Evolutionary conservation across 2,797 vertebrate genomes (phyloP), one percentile per base, ranked within the genome.

Genomic region (Crenichthys baileyi): DNA sequence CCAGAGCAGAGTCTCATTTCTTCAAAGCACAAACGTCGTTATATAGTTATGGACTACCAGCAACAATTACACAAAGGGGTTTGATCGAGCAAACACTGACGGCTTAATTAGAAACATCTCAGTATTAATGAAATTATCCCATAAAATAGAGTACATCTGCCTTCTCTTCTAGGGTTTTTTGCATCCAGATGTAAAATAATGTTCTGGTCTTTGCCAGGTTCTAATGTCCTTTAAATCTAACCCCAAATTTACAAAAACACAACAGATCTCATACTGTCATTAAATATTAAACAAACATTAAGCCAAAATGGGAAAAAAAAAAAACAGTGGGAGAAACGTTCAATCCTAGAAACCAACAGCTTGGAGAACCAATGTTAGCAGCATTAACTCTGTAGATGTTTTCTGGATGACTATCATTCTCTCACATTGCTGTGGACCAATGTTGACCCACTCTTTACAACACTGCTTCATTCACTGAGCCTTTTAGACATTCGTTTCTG

Each of bases 1-100:
- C 31, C 71, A 16, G 70, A 73, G 7, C 80, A 80, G 41, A 76
- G 16, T 39, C 67, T 70, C 58, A 7, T 68, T 71, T 73, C 48
- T 76, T 61, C 1, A 18, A 70, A 68, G 16, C 26, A 56, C 41
- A 31, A 55, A 22, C 39, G 29, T 20, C 1, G 31, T 55, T 1
- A 55, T 46, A 65, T n/a, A 73, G 70, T 22, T 67, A 71, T 16
- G 60, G 65, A 18, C 71, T 61, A 53, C 55, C 60, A 48, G 26
- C 53, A 50, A 56, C 29, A 36, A 81, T 70, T 41, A n/a, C 8
- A 53, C 20, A 24, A 11, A 51, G 12, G n/a, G 2, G 18, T 61
- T 41, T 1, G 51, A 50, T 53, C 7, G 26, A 36, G 41, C 50
- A 65, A 18, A 60, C 46, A 29, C 22, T 6, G 53, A 58, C 18